phyloP scores from a whole-genome alignment of 2,113 vertebrate genomes.

The Chaetops frenatus region DNA sequence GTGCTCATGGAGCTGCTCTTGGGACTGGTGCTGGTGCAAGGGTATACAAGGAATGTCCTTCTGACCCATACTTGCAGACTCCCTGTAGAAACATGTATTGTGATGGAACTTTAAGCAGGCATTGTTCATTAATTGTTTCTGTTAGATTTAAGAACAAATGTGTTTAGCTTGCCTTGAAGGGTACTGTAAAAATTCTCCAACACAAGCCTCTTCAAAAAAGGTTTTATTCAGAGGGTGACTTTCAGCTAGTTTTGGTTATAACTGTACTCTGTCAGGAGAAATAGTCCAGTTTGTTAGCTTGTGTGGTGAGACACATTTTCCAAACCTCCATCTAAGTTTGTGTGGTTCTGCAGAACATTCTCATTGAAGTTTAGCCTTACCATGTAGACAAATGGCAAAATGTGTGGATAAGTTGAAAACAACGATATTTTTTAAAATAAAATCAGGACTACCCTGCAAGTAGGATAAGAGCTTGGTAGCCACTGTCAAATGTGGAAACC shows the following conservation, averaged over 20 bases:
- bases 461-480: not conserved
- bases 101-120: not conserved
- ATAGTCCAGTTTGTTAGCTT: not conserved
- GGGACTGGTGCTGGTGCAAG: not conserved
- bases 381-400: not conserved
- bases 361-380: not conserved
- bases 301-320: not conserved
- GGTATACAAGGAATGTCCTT: not conserved
- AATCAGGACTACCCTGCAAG: not conserved
- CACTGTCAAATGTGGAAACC: not conserved
- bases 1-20: not conserved
- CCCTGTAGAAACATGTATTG: accelerated
- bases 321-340: not conserved
- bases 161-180: not conserved
- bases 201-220: not conserved
- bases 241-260: not conserved
- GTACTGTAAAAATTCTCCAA: not conserved
- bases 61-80: not conserved
- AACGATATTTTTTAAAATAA: not conserved
- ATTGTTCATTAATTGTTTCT: not conserved
- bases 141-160: not conserved
- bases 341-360: not conserved
- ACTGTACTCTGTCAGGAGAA: not conserved
- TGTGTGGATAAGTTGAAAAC: not conserved
- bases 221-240: not conserved